These are phyloP conservation scores for Auanema freiburgensis DNA, from an alignment of 2,888 invertebrate species.

Conservation along the genomic window DNA sequence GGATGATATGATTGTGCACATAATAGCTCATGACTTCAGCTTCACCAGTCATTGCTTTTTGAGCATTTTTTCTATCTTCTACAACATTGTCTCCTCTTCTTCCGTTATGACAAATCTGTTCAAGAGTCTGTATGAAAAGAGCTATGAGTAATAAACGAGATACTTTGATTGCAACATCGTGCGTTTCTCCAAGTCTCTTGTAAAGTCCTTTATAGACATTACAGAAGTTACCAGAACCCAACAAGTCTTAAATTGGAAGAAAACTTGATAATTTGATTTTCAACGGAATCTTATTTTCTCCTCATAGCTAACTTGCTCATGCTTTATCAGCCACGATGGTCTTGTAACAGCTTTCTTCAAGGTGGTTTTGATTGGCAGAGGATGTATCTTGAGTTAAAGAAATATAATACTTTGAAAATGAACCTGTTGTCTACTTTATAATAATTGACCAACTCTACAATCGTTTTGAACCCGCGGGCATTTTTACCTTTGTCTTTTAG, in stretches of 20 bases:
- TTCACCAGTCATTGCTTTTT: constrained; percentile 42
- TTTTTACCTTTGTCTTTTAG: constrained; percentile 5
- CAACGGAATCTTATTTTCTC: constrained; percentile 4
- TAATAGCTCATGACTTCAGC: constrained; percentile 46
- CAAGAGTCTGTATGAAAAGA: neutral
- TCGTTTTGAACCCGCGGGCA: constrained; percentile 20
- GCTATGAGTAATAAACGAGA: neutral
- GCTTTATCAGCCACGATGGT: constrained; percentile 43
- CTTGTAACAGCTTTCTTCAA: constrained; percentile 25
- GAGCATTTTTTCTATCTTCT: constrained; percentile 23
- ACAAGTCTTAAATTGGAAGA: constrained; percentile 13
- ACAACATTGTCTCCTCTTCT: constrained; percentile 14
- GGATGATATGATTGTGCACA: constrained; percentile 38
- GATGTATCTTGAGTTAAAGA: constrained; percentile 13
- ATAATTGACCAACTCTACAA: constrained; percentile 35
- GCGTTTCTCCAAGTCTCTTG: constrained; percentile 6
- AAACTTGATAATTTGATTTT: neutral
- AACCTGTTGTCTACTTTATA: constrained; percentile 22
- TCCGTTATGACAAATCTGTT: constrained; percentile 11
- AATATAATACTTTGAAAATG: neutral
- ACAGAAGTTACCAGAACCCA: constrained; percentile 41
- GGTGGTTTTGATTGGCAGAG: constrained; percentile 21
- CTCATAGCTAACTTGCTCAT: constrained; percentile 34
- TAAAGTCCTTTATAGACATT: constrained; percentile 30
- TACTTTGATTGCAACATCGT: neutral